Evolutionary conservation across 2,888 invertebrate genomes (phyloP).

Genomic region (Eugnorisma glareosa): DNA sequence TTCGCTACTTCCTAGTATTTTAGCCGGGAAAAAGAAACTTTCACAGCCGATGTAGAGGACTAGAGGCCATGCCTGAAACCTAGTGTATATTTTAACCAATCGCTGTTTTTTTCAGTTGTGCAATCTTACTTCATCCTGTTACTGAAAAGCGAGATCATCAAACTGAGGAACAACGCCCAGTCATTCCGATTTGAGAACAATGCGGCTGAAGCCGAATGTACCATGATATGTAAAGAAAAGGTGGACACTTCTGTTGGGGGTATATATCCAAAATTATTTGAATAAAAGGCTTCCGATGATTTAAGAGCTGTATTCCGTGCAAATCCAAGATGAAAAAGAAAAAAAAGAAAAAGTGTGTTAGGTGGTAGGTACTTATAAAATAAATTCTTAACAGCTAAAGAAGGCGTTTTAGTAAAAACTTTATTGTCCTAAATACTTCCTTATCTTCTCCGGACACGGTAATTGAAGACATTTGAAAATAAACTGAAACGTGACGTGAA

Average conservation of each 20-base stretch:
- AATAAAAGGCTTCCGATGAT: too few species aligned
- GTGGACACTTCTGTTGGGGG: too few species aligned
- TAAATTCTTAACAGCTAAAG: too few species aligned
- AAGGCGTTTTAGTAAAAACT: too few species aligned
- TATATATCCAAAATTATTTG: too few species aligned
- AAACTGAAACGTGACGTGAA: background rate
- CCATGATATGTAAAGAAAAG: background rate
- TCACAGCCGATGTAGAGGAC: background rate
- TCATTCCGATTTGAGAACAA: conserved; percentile 17
- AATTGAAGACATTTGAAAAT: background rate
- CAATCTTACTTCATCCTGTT: conserved; percentile 24
- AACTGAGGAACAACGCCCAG: background rate
- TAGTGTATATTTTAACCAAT: background rate
- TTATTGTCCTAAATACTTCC: too few species aligned
- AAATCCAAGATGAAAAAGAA: too few species aligned
- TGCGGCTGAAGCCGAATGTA: conserved; percentile 26
- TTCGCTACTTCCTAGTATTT: background rate
- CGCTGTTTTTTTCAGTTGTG: background rate
- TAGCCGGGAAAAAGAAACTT: background rate
- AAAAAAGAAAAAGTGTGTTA: too few species aligned
- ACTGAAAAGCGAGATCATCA: conserved; percentile 21
- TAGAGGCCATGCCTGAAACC: background rate
- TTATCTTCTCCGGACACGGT: background rate
- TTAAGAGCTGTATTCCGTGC: too few species aligned
- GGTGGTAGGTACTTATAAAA: too few species aligned